Conservation (phyloP, 2,888 invertebrate species). For the Luffia ferchaultella region DNA sequence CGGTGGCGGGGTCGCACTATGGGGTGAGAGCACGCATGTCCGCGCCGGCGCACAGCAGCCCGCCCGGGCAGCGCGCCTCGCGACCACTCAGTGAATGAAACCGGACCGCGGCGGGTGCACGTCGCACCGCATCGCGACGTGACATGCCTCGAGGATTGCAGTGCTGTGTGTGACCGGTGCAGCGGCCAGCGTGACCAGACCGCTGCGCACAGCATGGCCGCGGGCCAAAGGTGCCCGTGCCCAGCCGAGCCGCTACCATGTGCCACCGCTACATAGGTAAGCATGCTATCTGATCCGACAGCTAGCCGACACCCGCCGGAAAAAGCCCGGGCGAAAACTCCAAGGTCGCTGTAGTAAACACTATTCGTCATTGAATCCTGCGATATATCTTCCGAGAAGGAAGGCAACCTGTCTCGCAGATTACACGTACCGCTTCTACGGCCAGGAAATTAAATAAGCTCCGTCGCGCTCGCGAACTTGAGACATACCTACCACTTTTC, state of each 20-base stretch:
- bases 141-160: conserved; percentile 4
- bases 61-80: conserved; percentile 23
- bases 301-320: neutral
- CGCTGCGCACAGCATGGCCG: neutral
- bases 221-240: neutral
- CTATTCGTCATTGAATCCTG: neutral
- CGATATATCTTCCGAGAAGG: no score
- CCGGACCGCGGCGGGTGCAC: conserved; percentile 30
- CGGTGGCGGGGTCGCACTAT: no score
- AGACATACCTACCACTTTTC: neutral
- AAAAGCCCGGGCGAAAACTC: neutral
- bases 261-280: conserved; percentile 3
- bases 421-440: neutral
- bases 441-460: neutral
- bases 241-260: neutral
- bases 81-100: conserved; percentile 57
- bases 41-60: neutral
- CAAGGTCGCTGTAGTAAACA: conserved; percentile 6
- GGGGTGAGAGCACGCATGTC: conserved; percentile 4
- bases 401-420: neutral
- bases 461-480: neutral
- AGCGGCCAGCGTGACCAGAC: neutral
- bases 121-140: conserved; percentile 18
- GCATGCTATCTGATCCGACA: neutral
- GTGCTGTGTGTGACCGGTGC: conserved; percentile 2